Percentiles rank a stretch among this genome's conserved stretches.
Evolutionary conservation across 1,140 invertebrate genomes (phyloP).

Genomic region (Drosophila paulistorum): DNA sequence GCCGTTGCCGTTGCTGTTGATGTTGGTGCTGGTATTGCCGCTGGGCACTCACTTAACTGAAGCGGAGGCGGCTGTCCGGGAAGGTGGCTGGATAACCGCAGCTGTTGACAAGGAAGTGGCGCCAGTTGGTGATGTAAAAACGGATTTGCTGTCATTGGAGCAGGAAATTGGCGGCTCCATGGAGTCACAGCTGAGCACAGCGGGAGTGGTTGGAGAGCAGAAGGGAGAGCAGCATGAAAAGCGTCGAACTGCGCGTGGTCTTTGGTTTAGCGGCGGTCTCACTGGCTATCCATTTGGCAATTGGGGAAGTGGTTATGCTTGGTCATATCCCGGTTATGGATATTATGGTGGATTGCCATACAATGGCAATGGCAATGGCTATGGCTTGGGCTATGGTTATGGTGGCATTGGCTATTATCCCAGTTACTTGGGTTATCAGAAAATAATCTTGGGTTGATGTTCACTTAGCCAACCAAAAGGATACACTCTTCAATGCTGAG

Average conservation of each 20-base stretch:
- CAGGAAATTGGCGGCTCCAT: slow-evolving; percentile 75
- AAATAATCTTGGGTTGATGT: slow-evolving; percentile 67
- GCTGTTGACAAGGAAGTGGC: slow-evolving; percentile 77
- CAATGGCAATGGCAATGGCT: slow-evolving; percentile 38
- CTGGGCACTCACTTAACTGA: slow-evolving; percentile 63
- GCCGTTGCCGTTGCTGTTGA: slow-evolving; percentile 25
- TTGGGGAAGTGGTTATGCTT: slow-evolving; percentile 45
- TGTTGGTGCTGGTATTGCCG: slow-evolving; percentile 34
- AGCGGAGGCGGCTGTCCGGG: slow-evolving; percentile 33
- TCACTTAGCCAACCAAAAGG: background rate
- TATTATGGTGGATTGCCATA: slow-evolving; percentile 40
- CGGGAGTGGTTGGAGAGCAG: background rate
- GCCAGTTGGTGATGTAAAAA: slow-evolving; percentile 74
- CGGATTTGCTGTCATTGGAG: slow-evolving; percentile 76
- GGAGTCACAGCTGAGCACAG: slow-evolving; percentile 13
- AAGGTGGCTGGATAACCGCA: slow-evolving; percentile 32
- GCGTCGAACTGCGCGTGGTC: slow-evolving; percentile 42
- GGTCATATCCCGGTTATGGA: slow-evolving; percentile 38
- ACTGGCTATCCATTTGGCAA: slow-evolving; percentile 33
- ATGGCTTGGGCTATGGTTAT: too few relatives aligned
- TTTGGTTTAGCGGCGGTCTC: slow-evolving; percentile 52
- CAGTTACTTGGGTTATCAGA: slow-evolving; percentile 61
- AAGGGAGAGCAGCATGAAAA: slow-evolving; percentile 20
- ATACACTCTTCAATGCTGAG: slow-evolving; percentile 60
- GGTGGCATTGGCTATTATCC: slow-evolving; percentile 55